phyloP scores from a whole-genome alignment of 2,888 invertebrate species.

The Sceliomorpha sp. region DNA sequence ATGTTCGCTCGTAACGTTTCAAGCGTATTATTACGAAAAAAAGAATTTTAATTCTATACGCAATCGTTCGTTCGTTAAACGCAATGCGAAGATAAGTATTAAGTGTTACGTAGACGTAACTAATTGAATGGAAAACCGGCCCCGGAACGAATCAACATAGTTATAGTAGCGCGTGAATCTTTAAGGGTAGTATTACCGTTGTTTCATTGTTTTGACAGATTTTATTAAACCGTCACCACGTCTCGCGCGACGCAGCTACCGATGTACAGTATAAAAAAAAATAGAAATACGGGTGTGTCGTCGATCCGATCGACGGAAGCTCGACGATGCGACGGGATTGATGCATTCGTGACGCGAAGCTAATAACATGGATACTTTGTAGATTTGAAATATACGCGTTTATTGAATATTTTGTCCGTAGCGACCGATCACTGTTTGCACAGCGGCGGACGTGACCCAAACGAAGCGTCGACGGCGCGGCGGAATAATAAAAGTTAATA shows the following conservation, averaged over 20 bases:
- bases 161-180: constrained; percentile 70
- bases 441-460: not conserved
- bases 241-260: constrained; percentile 61
- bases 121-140: constrained; percentile 49
- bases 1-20: no score
- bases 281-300: constrained; percentile 7
- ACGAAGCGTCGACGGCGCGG: no score
- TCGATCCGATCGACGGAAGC: constrained; percentile 33
- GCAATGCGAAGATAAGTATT: no score
- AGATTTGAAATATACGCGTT: constrained; percentile 8
- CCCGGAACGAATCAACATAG: constrained; percentile 66
- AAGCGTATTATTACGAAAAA: no score
- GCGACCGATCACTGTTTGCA: no score
- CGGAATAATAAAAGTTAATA: no score
- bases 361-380: not conserved
- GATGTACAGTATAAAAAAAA: constrained; percentile 33
- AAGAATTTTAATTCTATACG: no score
- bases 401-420: not conserved
- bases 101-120: no score
- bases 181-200: constrained; percentile 75
- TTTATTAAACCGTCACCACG: constrained; percentile 75
- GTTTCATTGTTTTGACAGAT: constrained; percentile 79
- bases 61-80: no score
- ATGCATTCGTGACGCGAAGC: constrained; percentile 12
- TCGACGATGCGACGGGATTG: constrained; percentile 20